phyloP scores from a whole-genome alignment of 92 coral and sea anemone species.

The Virgularia gustaviana region DNA sequence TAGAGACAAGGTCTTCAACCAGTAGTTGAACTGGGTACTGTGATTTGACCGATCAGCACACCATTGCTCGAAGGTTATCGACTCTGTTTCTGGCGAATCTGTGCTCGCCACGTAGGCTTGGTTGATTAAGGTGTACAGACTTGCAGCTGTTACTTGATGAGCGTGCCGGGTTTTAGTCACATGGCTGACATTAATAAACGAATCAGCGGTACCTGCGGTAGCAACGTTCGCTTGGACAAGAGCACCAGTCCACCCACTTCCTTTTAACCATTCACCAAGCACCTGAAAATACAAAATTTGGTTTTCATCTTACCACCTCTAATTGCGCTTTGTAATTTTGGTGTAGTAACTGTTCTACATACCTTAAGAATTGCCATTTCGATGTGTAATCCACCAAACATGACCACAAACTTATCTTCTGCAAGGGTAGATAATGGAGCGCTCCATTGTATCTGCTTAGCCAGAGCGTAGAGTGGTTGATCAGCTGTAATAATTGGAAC shows the following conservation, averaged over 20 bases:
- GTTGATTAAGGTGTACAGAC: neutral
- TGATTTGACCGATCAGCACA: constrained; percentile 1
- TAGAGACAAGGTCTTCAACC: constrained; percentile 36
- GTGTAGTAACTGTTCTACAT: neutral
- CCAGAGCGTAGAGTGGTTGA: constrained; percentile 57
- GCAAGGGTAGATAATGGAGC: constrained; percentile 11
- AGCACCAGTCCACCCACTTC: constrained; percentile 46
- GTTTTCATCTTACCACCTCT: neutral
- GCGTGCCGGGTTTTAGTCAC: constrained; percentile 53
- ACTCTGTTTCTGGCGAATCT: neutral
- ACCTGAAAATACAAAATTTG: constrained; percentile 22
- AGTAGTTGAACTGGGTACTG: constrained; percentile 43
- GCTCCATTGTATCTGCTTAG: constrained; percentile 55
- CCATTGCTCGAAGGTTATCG: constrained; percentile 39
- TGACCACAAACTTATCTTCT: constrained; percentile 43
- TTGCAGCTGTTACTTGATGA: constrained; percentile 52
- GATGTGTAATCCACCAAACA: constrained; percentile 52
- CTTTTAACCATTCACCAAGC: constrained; percentile 34
- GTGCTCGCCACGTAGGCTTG: neutral
- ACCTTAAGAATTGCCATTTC: constrained; percentile 51
- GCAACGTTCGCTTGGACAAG: constrained; percentile 33
- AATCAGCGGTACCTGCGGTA: constrained; percentile 27
- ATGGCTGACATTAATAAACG: constrained; percentile 16
- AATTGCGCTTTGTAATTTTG: neutral
- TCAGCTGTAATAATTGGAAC: constrained; percentile 44